phyloP scores from a whole-genome alignment of 2,113 vertebrate species.

The Heliornis fulica region DNA sequence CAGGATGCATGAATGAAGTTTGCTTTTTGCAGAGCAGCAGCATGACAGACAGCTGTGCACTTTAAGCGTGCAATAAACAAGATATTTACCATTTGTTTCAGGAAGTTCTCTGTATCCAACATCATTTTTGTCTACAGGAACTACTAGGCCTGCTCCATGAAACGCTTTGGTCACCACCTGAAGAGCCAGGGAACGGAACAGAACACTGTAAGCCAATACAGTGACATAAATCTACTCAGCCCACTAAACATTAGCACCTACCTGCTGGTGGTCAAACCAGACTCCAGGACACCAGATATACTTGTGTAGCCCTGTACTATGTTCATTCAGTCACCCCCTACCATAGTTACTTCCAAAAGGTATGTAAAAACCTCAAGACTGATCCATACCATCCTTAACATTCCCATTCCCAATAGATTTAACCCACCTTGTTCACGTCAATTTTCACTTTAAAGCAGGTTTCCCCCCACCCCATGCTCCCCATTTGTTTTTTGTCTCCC shows the following conservation, averaged over 20 bases:
- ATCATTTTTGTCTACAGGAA: constrained; percentile 93
- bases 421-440: neutral
- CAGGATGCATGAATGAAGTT: neutral
- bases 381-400: neutral
- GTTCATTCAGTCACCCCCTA: neutral
- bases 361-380: neutral
- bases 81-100: constrained; percentile 86
- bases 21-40: neutral
- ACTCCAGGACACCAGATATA: neutral
- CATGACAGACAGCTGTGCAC: neutral
- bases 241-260: neutral
- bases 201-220: fast-evolving
- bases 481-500: neutral
- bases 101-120: constrained; percentile 96
- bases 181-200: neutral
- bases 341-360: neutral
- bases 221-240: neutral
- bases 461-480: neutral
- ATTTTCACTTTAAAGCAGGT: neutral
- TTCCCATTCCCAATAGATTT: neutral
- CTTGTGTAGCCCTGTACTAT: neutral
- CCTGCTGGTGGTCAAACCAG: neutral
- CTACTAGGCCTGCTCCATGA: constrained; percentile 90
- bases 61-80: neutral
- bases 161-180: constrained; percentile 95